Percentiles rank a stretch among this genome's conserved stretches.
Conservation (phyloP, 1,140 invertebrate species). For the Helicorthomorpha holstii region DNA sequence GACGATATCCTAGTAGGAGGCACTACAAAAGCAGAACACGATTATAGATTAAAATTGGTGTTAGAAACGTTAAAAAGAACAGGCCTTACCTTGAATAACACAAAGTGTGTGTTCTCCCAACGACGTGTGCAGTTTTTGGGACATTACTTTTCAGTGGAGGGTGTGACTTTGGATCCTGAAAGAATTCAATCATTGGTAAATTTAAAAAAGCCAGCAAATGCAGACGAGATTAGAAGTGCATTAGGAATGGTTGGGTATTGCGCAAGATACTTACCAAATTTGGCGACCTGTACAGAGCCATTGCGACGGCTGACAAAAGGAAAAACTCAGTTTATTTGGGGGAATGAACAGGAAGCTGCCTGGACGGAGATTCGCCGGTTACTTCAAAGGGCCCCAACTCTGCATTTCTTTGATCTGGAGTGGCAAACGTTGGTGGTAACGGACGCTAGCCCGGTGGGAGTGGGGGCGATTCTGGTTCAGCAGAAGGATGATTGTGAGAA, state of each 20-base stretch:
- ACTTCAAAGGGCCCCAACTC: conserved; percentile 2
- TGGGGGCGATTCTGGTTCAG: too few species aligned
- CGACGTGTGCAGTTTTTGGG: conserved; percentile 20
- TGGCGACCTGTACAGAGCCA: conserved; percentile 17
- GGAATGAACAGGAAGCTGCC: conserved; percentile 8
- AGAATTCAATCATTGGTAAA: conserved; percentile 19
- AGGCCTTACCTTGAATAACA: conserved; percentile 11
- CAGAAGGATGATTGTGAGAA: too few species aligned
- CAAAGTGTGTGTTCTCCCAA: conserved; percentile 13
- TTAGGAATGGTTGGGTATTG: conserved; percentile 28
- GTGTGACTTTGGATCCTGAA: conserved; percentile 19
- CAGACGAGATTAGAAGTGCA: conserved; percentile 25
- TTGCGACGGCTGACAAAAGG: conserved; percentile 11
- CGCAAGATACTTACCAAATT: conserved; percentile 20
- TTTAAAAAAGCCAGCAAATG: conserved; percentile 14
- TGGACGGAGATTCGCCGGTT: conserved; percentile 10
- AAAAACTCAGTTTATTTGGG: conserved; percentile 5
- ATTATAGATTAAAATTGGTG: conserved; percentile 5
- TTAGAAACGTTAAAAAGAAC: conserved; percentile 7
- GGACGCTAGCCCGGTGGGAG: too few species aligned
- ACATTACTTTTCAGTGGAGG: conserved; percentile 18
- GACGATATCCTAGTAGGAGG: conserved; percentile 15
- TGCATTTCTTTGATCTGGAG: background rate
- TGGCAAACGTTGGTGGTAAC: too few species aligned
- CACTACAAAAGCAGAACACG: conserved; percentile 9